Evolutionary conservation across 2,888 invertebrate genomes (phyloP), one percentile per base, ranked within the genome.

Genomic region (Ecliptopera silaceata): DNA sequence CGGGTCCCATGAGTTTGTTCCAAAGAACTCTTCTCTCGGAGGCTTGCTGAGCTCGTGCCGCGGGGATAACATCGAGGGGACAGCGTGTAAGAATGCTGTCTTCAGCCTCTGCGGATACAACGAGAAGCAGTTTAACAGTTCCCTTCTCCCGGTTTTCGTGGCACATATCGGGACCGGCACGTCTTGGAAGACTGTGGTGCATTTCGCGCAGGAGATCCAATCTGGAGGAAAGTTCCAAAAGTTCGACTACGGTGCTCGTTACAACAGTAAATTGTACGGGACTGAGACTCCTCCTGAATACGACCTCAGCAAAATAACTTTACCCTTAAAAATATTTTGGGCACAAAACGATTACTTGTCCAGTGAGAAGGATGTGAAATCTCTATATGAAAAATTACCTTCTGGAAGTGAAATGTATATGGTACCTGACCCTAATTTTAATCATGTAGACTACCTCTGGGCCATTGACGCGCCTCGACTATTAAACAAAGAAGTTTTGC

Each of bases 61-160:
- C 31, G 70, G 83, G 1, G 81, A 91, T 36, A 81, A 87, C 12
- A 76, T 91, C 46, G 92, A 93, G 39, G 83, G 92, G 31, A 74
- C 84, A 46, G 84, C 96, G 12, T 97, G 97, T 72, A 93, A 94
- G 68, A 95, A 95, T 71, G 66, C 94, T 0, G 77, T 97, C 1
- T 97, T 96, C 76, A 82, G 94, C 17, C 73, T 97, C 1, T 93
- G 93, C 58, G 97, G 97, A 0, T 94, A 93, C 66, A 95, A 95
- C 79, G 88, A 92, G 54, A 82, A 87, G 18, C 93, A 96, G 74
- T 93, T 95, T 42, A 95, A 96, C 74, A 83, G 94, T 91, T 92
- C 92, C 3, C 75, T 95, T 22, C 70, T 96, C n/a, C 95, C 95
- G 0, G 88, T 94, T 0, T 94, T 96, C 66, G 71, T 95, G 41